These are phyloP conservation scores for Florisuga fusca DNA, from an alignment of 2,797 vertebrate species.

Conservation along the genomic window DNA sequence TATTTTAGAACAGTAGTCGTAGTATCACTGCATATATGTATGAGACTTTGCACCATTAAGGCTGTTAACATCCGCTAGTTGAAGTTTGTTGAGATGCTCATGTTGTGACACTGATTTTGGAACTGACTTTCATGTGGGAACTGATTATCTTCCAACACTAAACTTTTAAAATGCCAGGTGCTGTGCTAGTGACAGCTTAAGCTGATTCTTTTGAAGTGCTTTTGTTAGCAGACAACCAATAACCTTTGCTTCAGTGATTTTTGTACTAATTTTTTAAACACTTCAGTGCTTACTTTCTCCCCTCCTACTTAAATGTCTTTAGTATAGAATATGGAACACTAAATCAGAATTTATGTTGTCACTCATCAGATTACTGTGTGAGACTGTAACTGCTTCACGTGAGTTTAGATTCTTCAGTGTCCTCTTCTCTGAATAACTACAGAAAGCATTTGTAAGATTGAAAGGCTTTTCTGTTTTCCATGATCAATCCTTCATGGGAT, in stretches of 20 bases:
- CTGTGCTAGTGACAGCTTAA: neutral
- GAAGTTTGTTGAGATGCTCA: neutral
- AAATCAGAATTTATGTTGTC: neutral
- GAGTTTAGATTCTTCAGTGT: neutral
- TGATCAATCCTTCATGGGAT: neutral
- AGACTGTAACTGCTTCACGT: neutral
- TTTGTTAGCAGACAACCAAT: neutral
- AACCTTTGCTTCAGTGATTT: neutral
- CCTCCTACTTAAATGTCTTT: neutral
- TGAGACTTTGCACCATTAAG: neutral
- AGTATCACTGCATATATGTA: neutral
- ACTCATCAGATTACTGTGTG: neutral
- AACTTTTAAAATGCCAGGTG: neutral
- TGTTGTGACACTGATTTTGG: neutral
- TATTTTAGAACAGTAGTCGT: neutral
- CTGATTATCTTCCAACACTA: neutral
- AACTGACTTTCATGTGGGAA: neutral
- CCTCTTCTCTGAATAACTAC: neutral
- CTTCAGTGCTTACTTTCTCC: neutral
- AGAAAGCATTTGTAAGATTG: neutral
- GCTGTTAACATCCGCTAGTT: neutral
- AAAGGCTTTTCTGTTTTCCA: neutral
- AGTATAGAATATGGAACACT: neutral
- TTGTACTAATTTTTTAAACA: neutral
- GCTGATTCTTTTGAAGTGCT: neutral